Percentiles rank a stretch among this genome's conserved stretches.
Conservation (phyloP, 2,888 invertebrate genomes). For the Eugnorisma glareosa region DNA sequence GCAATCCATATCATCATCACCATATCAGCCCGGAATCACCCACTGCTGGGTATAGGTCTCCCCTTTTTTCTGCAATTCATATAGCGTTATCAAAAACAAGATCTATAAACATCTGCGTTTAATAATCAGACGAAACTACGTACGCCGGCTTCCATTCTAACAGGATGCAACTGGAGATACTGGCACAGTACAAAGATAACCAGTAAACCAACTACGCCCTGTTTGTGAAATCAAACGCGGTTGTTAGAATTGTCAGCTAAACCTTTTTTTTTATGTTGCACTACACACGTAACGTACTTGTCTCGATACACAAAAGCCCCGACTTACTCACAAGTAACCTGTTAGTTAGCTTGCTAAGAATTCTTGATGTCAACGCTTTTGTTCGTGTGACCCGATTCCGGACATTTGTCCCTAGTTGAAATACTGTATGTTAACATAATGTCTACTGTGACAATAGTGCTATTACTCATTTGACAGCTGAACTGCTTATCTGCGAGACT, state of each 20-base stretch:
- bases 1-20: too few species aligned
- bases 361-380: not conserved
- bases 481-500: conserved; percentile 10
- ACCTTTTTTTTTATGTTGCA: not conserved
- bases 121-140: not conserved
- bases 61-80: too few species aligned
- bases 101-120: not conserved
- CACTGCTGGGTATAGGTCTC: too few species aligned
- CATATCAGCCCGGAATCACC: too few species aligned
- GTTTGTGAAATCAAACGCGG: not conserved
- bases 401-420: not conserved
- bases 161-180: not conserved
- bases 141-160: not conserved
- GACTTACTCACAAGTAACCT: not conserved
- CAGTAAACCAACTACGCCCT: not conserved
- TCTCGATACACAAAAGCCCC: not conserved
- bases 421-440: not conserved
- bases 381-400: not conserved
- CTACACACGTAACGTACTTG: not conserved
- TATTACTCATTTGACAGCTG: conserved; percentile 8
- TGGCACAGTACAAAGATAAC: not conserved
- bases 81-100: not conserved
- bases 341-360: not conserved
- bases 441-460: conserved; percentile 9
- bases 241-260: not conserved